Evolutionary conservation across 2,888 invertebrate genomes (phyloP).

Genomic region (Gymnocheta viridis): DNA sequence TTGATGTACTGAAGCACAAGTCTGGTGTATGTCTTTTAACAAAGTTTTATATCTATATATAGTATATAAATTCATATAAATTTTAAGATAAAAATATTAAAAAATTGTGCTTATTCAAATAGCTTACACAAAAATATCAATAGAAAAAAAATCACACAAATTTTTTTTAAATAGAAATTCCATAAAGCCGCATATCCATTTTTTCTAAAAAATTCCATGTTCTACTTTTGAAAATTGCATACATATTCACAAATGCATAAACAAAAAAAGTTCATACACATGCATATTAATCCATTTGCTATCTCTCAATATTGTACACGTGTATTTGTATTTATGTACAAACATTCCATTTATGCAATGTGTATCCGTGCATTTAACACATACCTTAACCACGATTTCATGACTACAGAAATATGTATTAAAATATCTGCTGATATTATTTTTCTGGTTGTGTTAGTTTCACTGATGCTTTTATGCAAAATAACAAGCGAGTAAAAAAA

Average conservation of each 20-base stretch:
- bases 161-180: too few species aligned
- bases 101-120: not conserved
- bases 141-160: not conserved
- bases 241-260: not conserved
- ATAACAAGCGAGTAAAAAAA: not conserved
- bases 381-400: not conserved
- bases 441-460: conserved; percentile 7
- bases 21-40: too few species aligned
- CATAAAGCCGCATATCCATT: not conserved
- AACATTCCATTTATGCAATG: conserved; percentile 22
- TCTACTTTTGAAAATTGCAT: conserved; percentile 44
- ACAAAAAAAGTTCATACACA: not conserved
- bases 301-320: conserved; percentile 35
- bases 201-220: not conserved
- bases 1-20: too few species aligned
- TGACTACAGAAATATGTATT: not conserved
- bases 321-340: conserved; percentile 1
- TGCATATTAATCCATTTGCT: conserved; percentile 40
- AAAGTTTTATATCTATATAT: too few species aligned
- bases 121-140: not conserved
- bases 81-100: too few species aligned
- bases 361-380: conserved; percentile 30
- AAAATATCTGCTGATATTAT: conserved; percentile 1
- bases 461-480: conserved; percentile 47
- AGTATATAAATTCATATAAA: too few species aligned